Conservation (phyloP, 1,140 invertebrate genomes). For the Geopemphigus sp. region DNA sequence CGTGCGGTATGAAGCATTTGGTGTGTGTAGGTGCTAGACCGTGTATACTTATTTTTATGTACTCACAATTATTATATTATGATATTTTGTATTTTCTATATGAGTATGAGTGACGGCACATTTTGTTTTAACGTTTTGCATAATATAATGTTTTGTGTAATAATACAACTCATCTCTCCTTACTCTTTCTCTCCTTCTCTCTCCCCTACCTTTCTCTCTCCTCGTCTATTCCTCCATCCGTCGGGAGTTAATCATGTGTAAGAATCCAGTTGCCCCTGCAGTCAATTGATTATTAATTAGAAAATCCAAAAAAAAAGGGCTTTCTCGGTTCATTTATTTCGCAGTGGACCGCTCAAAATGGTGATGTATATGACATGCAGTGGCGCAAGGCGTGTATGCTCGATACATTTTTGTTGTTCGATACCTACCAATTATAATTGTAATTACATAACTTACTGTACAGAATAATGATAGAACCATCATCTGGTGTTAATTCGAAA, state of each 20-base stretch:
- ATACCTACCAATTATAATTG: background rate
- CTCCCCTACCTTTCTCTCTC: too few species aligned
- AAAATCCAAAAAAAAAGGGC: constrained; percentile 21
- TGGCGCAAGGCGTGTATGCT: background rate
- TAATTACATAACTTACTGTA: background rate
- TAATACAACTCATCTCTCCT: too few species aligned
- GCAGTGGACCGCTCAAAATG: background rate
- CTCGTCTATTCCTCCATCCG: too few species aligned
- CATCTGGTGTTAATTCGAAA: constrained; percentile 17
- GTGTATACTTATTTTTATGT: too few species aligned
- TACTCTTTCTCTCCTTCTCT: too few species aligned
- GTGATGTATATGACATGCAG: background rate
- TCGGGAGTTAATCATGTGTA: background rate
- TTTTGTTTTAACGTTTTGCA: too few species aligned
- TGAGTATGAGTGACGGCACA: too few species aligned
- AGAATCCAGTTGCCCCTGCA: background rate
- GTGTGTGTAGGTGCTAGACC: too few species aligned
- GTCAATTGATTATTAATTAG: constrained; percentile 22
- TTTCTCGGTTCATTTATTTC: constrained; percentile 24
- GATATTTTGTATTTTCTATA: too few species aligned
- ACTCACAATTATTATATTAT: too few species aligned
- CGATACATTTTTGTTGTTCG: background rate
- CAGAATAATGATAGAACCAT: constrained; percentile 5
- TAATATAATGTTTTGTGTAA: too few species aligned
- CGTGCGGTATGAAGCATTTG: too few species aligned